These are phyloP conservation scores for Tanaodytes sp. DNA, from an alignment of 2,888 invertebrate species.

Conservation along the genomic window DNA sequence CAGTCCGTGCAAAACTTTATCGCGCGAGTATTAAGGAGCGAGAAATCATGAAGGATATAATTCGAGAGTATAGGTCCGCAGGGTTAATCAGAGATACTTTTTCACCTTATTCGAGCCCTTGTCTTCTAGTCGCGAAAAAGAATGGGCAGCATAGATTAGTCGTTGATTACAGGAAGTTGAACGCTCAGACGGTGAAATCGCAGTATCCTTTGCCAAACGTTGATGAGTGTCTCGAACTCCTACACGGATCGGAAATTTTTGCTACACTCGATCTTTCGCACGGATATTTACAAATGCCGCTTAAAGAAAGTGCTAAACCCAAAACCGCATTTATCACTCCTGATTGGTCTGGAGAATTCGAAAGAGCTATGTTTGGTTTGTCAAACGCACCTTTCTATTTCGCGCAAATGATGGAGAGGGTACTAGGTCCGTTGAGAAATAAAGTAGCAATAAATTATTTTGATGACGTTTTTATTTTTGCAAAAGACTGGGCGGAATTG, in stretches of 20 bases:
- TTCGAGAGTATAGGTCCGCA: not conserved
- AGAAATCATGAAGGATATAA: not conserved
- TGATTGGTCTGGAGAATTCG: not conserved
- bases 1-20: constrained; percentile 5
- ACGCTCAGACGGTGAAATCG: not conserved
- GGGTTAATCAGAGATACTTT: constrained; percentile 5
- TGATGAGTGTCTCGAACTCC: not conserved
- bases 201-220: constrained; percentile 14
- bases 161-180: constrained; percentile 14
- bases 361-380: not conserved
- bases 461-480: not conserved
- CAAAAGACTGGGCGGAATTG: not conserved
- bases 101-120: constrained; percentile 2
- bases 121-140: not conserved
- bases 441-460: constrained; percentile 2
- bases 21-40: not conserved
- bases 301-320: not conserved
- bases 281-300: constrained; percentile 9
- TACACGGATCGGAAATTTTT: constrained; percentile 8
- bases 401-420: not conserved
- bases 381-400: not conserved
- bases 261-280: constrained; percentile 3
- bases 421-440: not conserved
- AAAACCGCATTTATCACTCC: constrained; percentile 13
- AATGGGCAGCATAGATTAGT: constrained; percentile 2